These are phyloP conservation scores for Quadroppia sp. DNA, from an alignment of 2,888 invertebrate species.

Conservation along the genomic window DNA sequence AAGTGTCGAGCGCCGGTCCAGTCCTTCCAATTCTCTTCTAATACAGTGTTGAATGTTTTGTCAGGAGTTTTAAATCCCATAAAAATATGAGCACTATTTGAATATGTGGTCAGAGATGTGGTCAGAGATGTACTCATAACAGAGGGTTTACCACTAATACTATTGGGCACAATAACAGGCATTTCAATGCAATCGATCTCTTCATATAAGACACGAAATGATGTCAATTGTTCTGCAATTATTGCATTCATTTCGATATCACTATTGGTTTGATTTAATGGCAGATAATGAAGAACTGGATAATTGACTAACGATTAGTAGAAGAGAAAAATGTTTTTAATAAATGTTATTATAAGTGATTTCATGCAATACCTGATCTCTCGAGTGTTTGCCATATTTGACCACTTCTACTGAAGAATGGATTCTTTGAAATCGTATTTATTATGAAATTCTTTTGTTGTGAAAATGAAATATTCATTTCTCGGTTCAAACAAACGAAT, in stretches of 20 bases:
- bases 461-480: neutral
- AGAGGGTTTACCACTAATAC: too few relatives aligned
- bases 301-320: slow-evolving; percentile 50
- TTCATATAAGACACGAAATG: slow-evolving; percentile 45
- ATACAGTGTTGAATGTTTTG: slow-evolving; percentile 51
- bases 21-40: slow-evolving; percentile 56
- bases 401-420: slow-evolving; percentile 2
- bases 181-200: slow-evolving; percentile 1
- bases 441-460: slow-evolving; percentile 14
- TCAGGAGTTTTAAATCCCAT: slow-evolving; percentile 54
- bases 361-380: slow-evolving; percentile 27
- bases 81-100: slow-evolving; percentile 46
- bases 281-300: slow-evolving; percentile 51
- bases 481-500: slow-evolving; percentile 5
- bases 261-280: slow-evolving; percentile 39
- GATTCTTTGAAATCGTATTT: neutral
- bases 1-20: slow-evolving; percentile 56
- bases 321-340: slow-evolving; percentile 41
- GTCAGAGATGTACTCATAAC: too few relatives aligned
- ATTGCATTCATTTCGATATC: slow-evolving; percentile 42
- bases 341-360: neutral
- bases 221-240: slow-evolving; percentile 45
- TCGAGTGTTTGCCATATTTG: slow-evolving; percentile 34
- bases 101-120: neutral
- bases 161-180: slow-evolving; percentile 23